Evolutionary conservation across 1,140 invertebrate species (phyloP).

Genomic region (Cherax destructor): DNA sequence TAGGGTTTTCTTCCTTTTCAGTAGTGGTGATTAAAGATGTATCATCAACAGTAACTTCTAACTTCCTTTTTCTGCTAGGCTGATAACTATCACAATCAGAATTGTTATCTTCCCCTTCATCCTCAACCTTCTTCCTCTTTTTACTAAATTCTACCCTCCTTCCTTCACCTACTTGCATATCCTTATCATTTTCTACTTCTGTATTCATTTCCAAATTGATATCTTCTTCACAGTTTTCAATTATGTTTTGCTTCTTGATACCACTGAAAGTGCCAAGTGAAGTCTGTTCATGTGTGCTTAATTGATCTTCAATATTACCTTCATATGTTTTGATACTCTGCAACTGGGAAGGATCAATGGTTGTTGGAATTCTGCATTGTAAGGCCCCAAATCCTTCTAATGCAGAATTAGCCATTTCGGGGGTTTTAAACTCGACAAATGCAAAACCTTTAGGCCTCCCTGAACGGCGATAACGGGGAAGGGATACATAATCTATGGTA

Average conservation of each 20-base stretch:
- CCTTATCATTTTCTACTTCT: not conserved
- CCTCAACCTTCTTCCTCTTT: not conserved
- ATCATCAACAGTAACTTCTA: not conserved
- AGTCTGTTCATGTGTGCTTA: not conserved
- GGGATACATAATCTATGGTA: constrained; percentile 51
- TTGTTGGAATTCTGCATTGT: constrained; percentile 38
- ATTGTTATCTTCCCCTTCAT: not conserved
- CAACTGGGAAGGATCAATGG: constrained; percentile 34
- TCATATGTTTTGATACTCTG: constrained; percentile 49
- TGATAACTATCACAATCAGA: not conserved
- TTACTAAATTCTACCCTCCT: not conserved
- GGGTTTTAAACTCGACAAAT: constrained; percentile 59
- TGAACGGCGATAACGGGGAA: constrained; percentile 37
- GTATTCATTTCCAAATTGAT: not conserved
- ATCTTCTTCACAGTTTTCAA: not conserved
- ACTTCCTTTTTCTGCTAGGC: not conserved
- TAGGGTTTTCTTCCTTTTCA: not conserved
- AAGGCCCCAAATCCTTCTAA: constrained; percentile 52
- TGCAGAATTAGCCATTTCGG: constrained; percentile 49
- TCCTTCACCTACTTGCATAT: not conserved
- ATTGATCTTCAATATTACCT: not conserved
- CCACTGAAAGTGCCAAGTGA: not conserved
- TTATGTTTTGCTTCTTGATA: not conserved
- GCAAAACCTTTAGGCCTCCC: constrained; percentile 59
- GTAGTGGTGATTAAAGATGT: not conserved